Conservation (phyloP, 2,797 vertebrate species). For the Pristis pectinata region DNA sequence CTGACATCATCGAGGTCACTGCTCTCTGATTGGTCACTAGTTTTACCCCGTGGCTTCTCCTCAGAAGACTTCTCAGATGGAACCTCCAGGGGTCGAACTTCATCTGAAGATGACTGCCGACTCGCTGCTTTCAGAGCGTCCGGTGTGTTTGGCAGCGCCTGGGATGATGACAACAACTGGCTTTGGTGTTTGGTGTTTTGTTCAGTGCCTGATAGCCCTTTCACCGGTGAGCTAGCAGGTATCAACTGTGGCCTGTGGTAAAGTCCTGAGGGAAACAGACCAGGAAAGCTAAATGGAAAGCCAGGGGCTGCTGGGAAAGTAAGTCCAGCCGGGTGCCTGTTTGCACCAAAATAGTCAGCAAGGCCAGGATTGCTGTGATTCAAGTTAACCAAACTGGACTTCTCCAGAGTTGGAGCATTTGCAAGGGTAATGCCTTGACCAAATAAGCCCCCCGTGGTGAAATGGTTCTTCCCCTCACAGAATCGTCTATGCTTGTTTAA, state of each 20-base stretch:
- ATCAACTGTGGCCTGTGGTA: constrained; percentile 93
- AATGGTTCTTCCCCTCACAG: constrained; percentile 99
- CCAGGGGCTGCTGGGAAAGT: constrained; percentile 91
- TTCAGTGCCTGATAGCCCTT: constrained; percentile 70
- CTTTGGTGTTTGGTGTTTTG: constrained; percentile 75
- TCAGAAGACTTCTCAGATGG: constrained; percentile 74
- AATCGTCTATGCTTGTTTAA: constrained; percentile 99
- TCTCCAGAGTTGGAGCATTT: constrained; percentile 86
- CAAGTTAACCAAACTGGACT: constrained; percentile 83
- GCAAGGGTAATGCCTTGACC: constrained; percentile 91
- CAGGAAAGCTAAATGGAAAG: constrained; percentile 97
- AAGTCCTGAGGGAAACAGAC: constrained; percentile 94
- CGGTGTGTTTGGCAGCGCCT: constrained; percentile 77
- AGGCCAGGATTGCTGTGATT: constrained; percentile 85
- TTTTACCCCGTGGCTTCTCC: constrained; percentile 76
- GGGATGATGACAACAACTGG: constrained; percentile 81
- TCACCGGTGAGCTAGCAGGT: constrained; percentile 81
- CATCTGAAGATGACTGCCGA: constrained; percentile 75
- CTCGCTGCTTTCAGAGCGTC: constrained; percentile 89
- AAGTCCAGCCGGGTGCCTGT: constrained; percentile 88
- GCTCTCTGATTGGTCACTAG: constrained; percentile 93
- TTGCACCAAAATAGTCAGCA: constrained; percentile 96
- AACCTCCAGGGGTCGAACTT: constrained; percentile 67
- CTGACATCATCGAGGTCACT: constrained; percentile 96
- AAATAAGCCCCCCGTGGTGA: constrained; percentile 93